Percentiles rank a stretch among this genome's conserved stretches.
These are phyloP conservation scores for Heliangelus exortis DNA, from an alignment of 2,797 vertebrate species.

Conservation along the genomic window DNA sequence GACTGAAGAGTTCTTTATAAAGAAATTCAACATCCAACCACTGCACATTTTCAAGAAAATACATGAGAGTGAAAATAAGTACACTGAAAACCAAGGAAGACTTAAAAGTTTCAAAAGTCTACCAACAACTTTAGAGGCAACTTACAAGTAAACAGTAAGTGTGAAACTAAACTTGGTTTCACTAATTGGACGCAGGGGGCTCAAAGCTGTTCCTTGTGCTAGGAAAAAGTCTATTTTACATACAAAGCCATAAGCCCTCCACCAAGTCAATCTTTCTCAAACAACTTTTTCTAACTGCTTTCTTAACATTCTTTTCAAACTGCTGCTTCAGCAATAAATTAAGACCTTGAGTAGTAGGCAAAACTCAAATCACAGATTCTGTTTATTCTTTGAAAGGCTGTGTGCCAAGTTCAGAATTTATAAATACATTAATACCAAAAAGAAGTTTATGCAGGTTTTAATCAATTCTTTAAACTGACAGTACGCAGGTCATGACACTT, in stretches of 20 bases:
- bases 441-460: neutral
- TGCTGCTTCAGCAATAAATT: neutral
- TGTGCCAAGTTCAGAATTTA: neutral
- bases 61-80: neutral
- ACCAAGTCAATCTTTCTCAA: neutral
- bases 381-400: neutral
- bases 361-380: neutral
- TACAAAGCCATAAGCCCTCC: neutral
- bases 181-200: neutral
- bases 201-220: neutral
- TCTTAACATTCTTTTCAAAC: neutral
- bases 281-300: too few species aligned
- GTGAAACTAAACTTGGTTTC: neutral
- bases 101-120: neutral
- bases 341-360: neutral
- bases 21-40: neutral
- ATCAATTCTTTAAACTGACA: neutral
- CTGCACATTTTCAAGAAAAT: rapidly evolving
- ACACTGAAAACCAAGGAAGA: neutral
- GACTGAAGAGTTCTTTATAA: neutral
- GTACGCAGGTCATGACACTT: neutral
- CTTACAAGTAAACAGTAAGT: neutral
- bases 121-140: neutral
- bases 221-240: neutral
- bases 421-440: neutral